Evolutionary conservation across 2,888 invertebrate genomes (phyloP), one percentile per base, ranked within the genome.

Genomic region (Axea sp.): DNA sequence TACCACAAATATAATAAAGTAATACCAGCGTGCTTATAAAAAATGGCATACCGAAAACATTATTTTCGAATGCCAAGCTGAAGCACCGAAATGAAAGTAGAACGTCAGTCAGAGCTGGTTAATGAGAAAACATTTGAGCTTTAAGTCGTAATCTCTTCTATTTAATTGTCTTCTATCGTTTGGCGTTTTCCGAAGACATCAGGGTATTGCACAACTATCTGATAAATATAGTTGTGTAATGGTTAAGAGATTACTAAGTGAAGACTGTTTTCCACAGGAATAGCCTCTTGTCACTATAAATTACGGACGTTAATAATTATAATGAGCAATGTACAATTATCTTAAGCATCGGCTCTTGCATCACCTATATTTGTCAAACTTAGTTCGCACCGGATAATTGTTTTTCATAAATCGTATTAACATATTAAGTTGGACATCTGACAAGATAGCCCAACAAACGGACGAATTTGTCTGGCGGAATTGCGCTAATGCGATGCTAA

Each of bases 171-270:
- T 60, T 51, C 28, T 22, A 62, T 53, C 45, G 47, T 62, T 47
- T 39, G 30, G 53, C 39, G 39, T 24, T 62, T 55, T 62, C 47
- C 49, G 28, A 45, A 69, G 53, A 31, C 59, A 37, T 60, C 41
- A 14, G 14, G 17, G 47, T 37, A 45, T 68, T 68, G 51, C 62
- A 53, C 39, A 71, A 71, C 47, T 55, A 26, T 62, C 31, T 55
- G 62, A 53, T 71, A 69, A 69, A 57, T 59, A 68, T 69, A 69
- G 62, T 71, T 71, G 60, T 62, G 60, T 47, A 71, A 71, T 71
- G 37, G 43, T 55, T 55, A 47, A 55, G 12, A 62, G 45, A 71
- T 71, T 62, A 62, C 51, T 31, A 53, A 53, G 37, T 39, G 53
- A 31, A 43, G 45, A 53, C 53, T 53, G 37, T 69, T 69, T 69